Evolutionary conservation across 2,113 vertebrate species (phyloP), one percentile per base, ranked within the genome.

Genomic region (Microcebus jonahi): DNA sequence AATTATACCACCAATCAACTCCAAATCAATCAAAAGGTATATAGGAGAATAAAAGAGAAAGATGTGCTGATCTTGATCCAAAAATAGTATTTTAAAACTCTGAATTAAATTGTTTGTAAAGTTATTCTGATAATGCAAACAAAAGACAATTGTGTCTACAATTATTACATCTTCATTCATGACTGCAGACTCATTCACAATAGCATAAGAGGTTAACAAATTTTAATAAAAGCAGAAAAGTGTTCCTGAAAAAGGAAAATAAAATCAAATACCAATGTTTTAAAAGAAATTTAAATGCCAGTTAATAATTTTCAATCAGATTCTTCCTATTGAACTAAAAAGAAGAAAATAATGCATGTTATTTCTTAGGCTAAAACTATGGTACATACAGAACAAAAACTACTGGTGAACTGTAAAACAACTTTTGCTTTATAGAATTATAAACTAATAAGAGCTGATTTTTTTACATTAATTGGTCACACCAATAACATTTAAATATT

Each of bases 231-330:
- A 82, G 39, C 42, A 94, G 36, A 65, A 92, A 88, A 92, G 27
- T 39, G 76, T 61, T 91, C 39, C 29, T 59, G 76, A 79, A 88
- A 88, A 59, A 94, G 12, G 15, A 68, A 95, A 95, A 89, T 48
- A 71, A 90, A 86, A 91, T 76, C 50, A 94, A 88, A 82, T 42
- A 59, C 17, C 61, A 88, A 65, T 83, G 31, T 61, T 50, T 71
- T 84, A 67, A 85, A 61, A 89, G n/a, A 89, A 90, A 81, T 55
- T 55, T 39, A 94, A 91, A 67, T n/a, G 65, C 2, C 42, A 80
- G 65, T 93, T 68, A 65, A 48, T 57, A 90, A 70, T 87, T 96
- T 87, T 92, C 75, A 75, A 90, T 79, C 57, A 92, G 68, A 85
- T 86, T 95, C 29, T 90, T 77, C 36, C 48, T 80, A n/a, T 67